phyloP scores from a whole-genome alignment of 2,797 vertebrate species.

The Anabacerthia variegaticeps region DNA sequence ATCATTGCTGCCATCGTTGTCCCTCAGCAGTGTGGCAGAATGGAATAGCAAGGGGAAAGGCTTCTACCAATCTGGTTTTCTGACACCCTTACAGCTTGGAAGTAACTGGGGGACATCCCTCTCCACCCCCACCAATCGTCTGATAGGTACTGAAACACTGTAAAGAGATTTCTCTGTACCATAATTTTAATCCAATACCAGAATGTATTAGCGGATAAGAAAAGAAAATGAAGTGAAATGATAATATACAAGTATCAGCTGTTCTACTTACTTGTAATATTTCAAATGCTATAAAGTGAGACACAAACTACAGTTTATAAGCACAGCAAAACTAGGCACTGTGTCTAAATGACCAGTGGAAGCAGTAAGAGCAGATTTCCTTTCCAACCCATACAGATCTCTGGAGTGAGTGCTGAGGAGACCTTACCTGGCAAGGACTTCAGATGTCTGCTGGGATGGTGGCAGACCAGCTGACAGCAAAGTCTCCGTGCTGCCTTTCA shows the following conservation, averaged over 20 bases:
- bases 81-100: not conserved
- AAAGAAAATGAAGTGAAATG: not conserved
- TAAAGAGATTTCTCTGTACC: not conserved
- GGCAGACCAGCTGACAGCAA: slow-evolving; percentile 66
- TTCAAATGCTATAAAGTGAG: not conserved
- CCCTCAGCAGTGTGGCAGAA: not conserved
- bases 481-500: slow-evolving; percentile 73
- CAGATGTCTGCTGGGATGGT: slow-evolving; percentile 72
- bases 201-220: not conserved
- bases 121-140: not conserved
- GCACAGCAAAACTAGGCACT: not conserved
- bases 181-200: not conserved
- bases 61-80: not conserved
- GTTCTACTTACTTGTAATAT: not conserved
- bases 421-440: slow-evolving; percentile 82
- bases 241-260: not conserved
- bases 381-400: not conserved
- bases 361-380: not conserved
- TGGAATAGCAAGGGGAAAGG: not conserved
- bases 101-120: not conserved
- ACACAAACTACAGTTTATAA: not conserved
- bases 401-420: not conserved
- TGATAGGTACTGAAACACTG: not conserved
- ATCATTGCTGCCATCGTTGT: not conserved
- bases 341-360: not conserved